phyloP scores from a whole-genome alignment of 2,888 invertebrate species.

The Andrena flavipes region DNA sequence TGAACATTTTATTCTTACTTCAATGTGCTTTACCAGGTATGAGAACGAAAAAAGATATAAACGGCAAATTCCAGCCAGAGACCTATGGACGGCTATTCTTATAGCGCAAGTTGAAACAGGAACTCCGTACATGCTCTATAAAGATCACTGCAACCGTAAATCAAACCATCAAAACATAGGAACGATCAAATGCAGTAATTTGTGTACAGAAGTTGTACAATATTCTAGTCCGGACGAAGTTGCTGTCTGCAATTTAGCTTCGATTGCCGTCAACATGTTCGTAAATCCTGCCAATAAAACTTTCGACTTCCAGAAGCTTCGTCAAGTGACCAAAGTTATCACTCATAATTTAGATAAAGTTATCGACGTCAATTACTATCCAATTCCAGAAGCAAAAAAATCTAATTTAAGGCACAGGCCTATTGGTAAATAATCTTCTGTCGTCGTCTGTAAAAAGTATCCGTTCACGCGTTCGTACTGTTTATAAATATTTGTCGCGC shows the following conservation, averaged over 20 bases:
- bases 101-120: slow-evolving; percentile 99
- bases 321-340: slow-evolving; percentile 94
- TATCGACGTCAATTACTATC: slow-evolving; percentile 98
- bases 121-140: slow-evolving; percentile 98
- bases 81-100: slow-evolving; percentile 97
- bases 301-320: slow-evolving; percentile 95
- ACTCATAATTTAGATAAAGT: slow-evolving; percentile 98
- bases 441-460: slow-evolving; percentile 4
- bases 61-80: slow-evolving; percentile 92
- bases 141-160: slow-evolving; percentile 98
- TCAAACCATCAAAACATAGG: slow-evolving; percentile 99
- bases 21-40: slow-evolving; percentile 86
- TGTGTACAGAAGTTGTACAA: slow-evolving; percentile 99
- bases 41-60: slow-evolving; percentile 91
- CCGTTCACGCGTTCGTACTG: neutral
- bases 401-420: slow-evolving; percentile 96
- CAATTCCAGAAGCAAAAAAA: slow-evolving; percentile 93
- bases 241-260: slow-evolving; percentile 99
- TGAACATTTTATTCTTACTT: slow-evolving; percentile 1
- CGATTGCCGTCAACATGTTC: slow-evolving; percentile 98
- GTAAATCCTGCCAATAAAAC: slow-evolving; percentile 90
- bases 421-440: slow-evolving; percentile 86
- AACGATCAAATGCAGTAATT: slow-evolving; percentile 98
- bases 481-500: slow-evolving; percentile 2
- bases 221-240: slow-evolving; percentile 97